These are phyloP conservation scores for Harpegnathos saltator DNA, from an alignment of 1,140 invertebrate genomes.

Conservation along the genomic window DNA sequence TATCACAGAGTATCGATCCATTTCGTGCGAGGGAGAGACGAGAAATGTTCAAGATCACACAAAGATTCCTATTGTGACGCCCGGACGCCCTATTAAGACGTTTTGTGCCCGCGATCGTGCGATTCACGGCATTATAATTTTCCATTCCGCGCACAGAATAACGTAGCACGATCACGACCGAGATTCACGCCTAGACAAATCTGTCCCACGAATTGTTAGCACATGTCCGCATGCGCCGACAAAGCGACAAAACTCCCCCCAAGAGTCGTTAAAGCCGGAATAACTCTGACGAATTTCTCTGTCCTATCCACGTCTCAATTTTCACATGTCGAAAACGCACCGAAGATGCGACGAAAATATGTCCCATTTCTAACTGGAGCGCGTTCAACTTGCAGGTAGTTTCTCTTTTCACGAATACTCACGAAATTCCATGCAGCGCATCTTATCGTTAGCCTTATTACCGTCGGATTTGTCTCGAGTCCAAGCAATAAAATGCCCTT, in stretches of 20 bases:
- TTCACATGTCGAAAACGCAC: conserved; percentile 26
- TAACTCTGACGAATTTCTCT: conserved; percentile 51
- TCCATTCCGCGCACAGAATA: conserved; percentile 5
- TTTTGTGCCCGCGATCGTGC: conserved; percentile 34
- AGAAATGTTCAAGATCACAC: conserved; percentile 27
- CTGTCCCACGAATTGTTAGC: conserved; percentile 84
- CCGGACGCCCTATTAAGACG: conserved; percentile 48
- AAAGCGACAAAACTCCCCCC: conserved; percentile 82
- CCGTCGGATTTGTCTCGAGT: not conserved
- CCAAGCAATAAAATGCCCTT: not conserved
- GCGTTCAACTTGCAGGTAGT: not conserved
- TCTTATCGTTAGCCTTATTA: conserved; percentile 12
- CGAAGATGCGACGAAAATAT: not conserved
- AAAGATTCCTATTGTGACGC: not conserved
- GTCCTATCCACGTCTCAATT: conserved; percentile 38
- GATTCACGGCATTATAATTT: conserved; percentile 23
- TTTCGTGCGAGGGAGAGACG: not conserved
- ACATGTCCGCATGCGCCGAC: conserved; percentile 84
- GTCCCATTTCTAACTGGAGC: not conserved
- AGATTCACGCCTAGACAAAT: conserved; percentile 79
- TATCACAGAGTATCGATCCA: not conserved
- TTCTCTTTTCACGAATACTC: not conserved
- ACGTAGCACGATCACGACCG: conserved; percentile 65
- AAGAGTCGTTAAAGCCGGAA: conserved; percentile 64
- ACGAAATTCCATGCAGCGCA: not conserved